Percentiles rank a stretch among this genome's conserved stretches.
Conservation (phyloP, 2,888 invertebrate genomes). For the Nomada hirtipes region DNA sequence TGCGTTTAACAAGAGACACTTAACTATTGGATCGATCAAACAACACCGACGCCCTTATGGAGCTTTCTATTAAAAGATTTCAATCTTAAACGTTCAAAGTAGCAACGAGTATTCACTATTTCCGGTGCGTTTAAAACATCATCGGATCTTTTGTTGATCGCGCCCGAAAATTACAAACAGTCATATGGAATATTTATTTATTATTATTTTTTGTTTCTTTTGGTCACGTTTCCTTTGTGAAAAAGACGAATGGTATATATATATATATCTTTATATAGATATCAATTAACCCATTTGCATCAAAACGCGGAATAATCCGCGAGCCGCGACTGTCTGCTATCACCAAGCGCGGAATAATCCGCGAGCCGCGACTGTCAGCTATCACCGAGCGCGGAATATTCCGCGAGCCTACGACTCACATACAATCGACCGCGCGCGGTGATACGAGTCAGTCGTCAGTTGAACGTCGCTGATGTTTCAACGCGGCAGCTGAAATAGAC, state of each 20-base stretch:
- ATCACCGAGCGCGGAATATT: too few species aligned
- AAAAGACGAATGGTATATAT: conserved; percentile 39
- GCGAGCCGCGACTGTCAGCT: too few species aligned
- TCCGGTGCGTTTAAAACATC: conserved; percentile 45
- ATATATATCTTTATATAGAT: conserved; percentile 9
- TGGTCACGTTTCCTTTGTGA: conserved; percentile 38
- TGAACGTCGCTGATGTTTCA: too few species aligned
- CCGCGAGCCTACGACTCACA: too few species aligned
- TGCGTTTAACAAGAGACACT: conserved; percentile 61
- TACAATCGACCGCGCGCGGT: too few species aligned
- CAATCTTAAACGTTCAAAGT: conserved; percentile 55
- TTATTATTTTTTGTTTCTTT: conserved; percentile 1
- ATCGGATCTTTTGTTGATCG: conserved; percentile 37
- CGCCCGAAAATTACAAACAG: conserved; percentile 36
- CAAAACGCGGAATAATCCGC: too few species aligned
- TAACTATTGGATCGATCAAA: conserved; percentile 57
- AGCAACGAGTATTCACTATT: conserved; percentile 42
- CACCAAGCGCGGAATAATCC: too few species aligned
- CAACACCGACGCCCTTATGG: conserved; percentile 58
- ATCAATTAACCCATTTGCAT: neutral
- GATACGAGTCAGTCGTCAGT: too few species aligned
- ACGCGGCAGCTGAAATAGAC: too few species aligned
- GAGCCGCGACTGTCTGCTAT: too few species aligned
- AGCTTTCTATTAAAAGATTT: conserved; percentile 57
- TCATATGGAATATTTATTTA: conserved; percentile 17